These are phyloP conservation scores for Gerosis bhagava DNA, from an alignment of 2,888 invertebrate species.

Conservation along the genomic window DNA sequence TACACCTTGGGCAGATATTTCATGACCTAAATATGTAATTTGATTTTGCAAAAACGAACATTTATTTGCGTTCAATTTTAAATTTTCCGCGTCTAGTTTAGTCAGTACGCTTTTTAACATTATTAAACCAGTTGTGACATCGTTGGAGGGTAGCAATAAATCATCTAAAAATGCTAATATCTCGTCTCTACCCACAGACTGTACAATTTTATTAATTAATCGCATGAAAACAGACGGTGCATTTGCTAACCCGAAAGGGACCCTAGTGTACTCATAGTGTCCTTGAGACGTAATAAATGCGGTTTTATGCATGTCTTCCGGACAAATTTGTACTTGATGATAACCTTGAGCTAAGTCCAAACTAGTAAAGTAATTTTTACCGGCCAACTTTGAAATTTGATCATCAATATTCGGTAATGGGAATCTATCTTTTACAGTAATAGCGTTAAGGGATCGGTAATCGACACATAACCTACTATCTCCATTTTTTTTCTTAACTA, in stretches of 20 bases:
- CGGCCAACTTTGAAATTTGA: slow-evolving; percentile 32
- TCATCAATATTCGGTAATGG: slow-evolving; percentile 39
- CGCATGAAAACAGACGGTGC: slow-evolving; percentile 4
- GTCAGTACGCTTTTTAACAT: slow-evolving; percentile 15
- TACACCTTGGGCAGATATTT: slow-evolving; percentile 33
- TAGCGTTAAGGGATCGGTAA: neutral
- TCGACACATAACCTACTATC: slow-evolving; percentile 8
- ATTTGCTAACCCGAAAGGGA: slow-evolving; percentile 4
- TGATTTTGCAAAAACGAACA: slow-evolving; percentile 36
- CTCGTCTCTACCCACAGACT: neutral
- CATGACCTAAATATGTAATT: slow-evolving; percentile 36
- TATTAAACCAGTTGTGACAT: neutral
- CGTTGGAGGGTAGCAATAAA: neutral
- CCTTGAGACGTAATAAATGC: slow-evolving; percentile 2
- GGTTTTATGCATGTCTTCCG: slow-evolving; percentile 29
- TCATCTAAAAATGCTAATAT: slow-evolving; percentile 2
- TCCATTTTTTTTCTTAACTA: slow-evolving; percentile 11
- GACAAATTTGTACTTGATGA: slow-evolving; percentile 29
- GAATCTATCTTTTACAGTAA: slow-evolving; percentile 37
- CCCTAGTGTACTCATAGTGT: neutral
- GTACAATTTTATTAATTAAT: neutral
- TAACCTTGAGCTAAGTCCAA: slow-evolving; percentile 36
- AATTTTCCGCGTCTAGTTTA: slow-evolving; percentile 25
- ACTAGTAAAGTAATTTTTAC: slow-evolving; percentile 34
- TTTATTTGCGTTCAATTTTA: slow-evolving; percentile 38